These are phyloP conservation scores for Charadrius vociferus DNA, from an alignment of 2,113 vertebrate species.

Conservation along the genomic window DNA sequence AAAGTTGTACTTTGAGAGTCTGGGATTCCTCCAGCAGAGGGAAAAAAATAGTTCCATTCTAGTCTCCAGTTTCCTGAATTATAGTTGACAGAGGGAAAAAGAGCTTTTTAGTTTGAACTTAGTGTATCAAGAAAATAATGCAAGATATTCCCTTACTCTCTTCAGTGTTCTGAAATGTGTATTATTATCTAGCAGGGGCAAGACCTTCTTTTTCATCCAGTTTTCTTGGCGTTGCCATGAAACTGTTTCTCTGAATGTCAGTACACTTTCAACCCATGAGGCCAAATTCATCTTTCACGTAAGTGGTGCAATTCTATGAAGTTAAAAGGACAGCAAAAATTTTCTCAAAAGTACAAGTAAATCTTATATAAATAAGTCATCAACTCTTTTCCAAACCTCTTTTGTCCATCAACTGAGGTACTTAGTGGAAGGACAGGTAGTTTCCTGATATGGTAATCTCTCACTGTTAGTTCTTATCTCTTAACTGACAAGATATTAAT, in stretches of 20 bases:
- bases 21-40: background rate
- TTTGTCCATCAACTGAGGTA: background rate
- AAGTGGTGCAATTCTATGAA: background rate
- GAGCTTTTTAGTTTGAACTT: background rate
- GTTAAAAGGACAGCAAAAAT: background rate
- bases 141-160: background rate
- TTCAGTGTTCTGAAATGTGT: background rate
- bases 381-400: background rate
- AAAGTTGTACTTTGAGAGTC: background rate
- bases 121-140: background rate
- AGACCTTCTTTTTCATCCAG: background rate
- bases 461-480: background rate
- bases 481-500: background rate
- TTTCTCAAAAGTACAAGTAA: background rate
- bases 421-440: background rate
- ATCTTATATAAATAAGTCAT: background rate
- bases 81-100: background rate
- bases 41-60: conserved; percentile 8
- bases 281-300: background rate
- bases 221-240: background rate
- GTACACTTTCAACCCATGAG: background rate
- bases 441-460: background rate
- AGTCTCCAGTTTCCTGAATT: conserved; percentile 22
- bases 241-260: background rate
- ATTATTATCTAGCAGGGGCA: background rate